Percentiles rank a stretch among this genome's conserved stretches.
Evolutionary conservation across 1,140 invertebrate genomes (phyloP).

Genomic region (Nomia melanderi): DNA sequence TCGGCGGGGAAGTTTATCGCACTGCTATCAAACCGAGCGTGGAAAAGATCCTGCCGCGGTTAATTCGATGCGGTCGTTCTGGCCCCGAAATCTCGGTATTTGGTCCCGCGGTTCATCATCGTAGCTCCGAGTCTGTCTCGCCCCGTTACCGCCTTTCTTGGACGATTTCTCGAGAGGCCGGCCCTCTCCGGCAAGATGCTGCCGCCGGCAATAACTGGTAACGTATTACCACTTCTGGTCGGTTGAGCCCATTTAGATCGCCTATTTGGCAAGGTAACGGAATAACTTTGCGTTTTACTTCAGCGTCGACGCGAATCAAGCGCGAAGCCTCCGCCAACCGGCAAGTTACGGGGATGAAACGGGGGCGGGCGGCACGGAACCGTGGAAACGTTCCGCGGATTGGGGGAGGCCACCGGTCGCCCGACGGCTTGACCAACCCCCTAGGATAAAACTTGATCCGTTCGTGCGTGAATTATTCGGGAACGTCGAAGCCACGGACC

Average conservation of each 20-base stretch:
- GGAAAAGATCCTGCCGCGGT: constrained; percentile 44
- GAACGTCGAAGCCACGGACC: constrained; percentile 24
- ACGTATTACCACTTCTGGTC: constrained; percentile 75
- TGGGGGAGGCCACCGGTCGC: background rate
- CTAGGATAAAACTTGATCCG: constrained; percentile 52
- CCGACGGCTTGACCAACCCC: background rate
- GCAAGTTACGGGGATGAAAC: constrained; percentile 56
- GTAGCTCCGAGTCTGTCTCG: background rate
- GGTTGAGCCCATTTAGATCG: constrained; percentile 75
- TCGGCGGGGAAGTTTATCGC: constrained; percentile 47
- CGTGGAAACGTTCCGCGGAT: too few relatives aligned
- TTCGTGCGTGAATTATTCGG: constrained; percentile 64
- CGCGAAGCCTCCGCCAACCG: constrained; percentile 59
- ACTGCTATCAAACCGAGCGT: background rate
- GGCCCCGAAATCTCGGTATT: constrained; percentile 47
- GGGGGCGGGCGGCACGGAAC: background rate
- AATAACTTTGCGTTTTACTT: constrained; percentile 74
- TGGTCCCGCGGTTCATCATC: constrained; percentile 37
- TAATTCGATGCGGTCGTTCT: constrained; percentile 54
- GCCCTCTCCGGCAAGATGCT: constrained; percentile 68
- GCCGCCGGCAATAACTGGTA: constrained; percentile 73
- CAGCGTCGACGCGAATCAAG: constrained; percentile 58
- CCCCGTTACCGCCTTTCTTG: constrained; percentile 38
- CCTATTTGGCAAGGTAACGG: constrained; percentile 72
- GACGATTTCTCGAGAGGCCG: constrained; percentile 49